Conservation (phyloP, 2,888 invertebrate genomes). For the Diloba caeruleocephala region DNA sequence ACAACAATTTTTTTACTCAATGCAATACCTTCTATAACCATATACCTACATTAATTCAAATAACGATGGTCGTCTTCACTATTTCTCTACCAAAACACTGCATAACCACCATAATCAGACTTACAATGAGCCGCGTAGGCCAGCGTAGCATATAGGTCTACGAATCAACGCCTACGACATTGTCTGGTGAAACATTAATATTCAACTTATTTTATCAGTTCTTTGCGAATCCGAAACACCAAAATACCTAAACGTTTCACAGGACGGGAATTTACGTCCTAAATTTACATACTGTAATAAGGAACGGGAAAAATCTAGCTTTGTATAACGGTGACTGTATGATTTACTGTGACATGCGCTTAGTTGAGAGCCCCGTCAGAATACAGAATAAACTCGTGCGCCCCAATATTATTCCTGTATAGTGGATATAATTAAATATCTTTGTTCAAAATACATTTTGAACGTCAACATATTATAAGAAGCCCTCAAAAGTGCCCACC, state of each 20-base stretch:
- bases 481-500: too few species aligned
- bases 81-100: too few species aligned
- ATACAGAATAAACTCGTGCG: too few species aligned
- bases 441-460: too few species aligned
- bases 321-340: neutral
- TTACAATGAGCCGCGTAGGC: slow-evolving; percentile 30
- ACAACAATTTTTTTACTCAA: too few species aligned
- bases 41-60: too few species aligned
- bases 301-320: slow-evolving; percentile 11
- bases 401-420: too few species aligned
- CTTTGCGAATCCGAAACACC: neutral
- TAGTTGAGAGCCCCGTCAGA: neutral
- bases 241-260: slow-evolving; percentile 8
- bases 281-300: slow-evolving; percentile 43
- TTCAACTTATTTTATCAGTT: slow-evolving; percentile 36
- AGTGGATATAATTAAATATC: too few species aligned
- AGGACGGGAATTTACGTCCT: slow-evolving; percentile 26
- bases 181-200: slow-evolving; percentile 21
- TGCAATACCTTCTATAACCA: too few species aligned
- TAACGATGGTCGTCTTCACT: too few species aligned
- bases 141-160: slow-evolving; percentile 46
- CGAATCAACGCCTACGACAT: slow-evolving; percentile 19
- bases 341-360: slow-evolving; percentile 5
- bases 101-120: too few species aligned
- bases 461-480: too few species aligned